Conservation (phyloP, 1,140 invertebrate species). For the Pseudomyrmex pallidus region DNA sequence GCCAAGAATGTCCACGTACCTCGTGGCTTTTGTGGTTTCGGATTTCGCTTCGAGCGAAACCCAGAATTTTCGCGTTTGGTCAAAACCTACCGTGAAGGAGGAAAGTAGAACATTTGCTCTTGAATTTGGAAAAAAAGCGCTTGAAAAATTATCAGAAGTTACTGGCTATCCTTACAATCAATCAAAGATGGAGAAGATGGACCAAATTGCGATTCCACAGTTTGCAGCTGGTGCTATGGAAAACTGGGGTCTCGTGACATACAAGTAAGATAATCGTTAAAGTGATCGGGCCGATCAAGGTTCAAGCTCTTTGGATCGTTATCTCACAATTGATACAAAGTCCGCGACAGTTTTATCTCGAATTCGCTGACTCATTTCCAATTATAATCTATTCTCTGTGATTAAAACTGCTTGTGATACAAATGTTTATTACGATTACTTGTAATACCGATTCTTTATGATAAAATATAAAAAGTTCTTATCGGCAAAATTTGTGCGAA, state of each 20-base stretch:
- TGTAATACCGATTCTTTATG: background rate
- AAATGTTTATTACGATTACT: background rate
- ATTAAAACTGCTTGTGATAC: background rate
- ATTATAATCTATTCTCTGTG: background rate
- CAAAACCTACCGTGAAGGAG: conserved; percentile 85
- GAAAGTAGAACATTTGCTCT: conserved; percentile 83
- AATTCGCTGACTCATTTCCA: background rate
- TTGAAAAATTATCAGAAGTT: conserved; percentile 71
- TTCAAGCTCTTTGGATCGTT: conserved; percentile 77
- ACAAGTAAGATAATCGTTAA: conserved; percentile 84
- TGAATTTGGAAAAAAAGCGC: conserved; percentile 71
- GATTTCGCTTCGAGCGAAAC: conserved; percentile 87
- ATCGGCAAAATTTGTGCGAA: background rate
- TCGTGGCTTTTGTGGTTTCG: conserved; percentile 90
- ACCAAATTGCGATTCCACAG: conserved; percentile 90
- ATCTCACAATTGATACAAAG: background rate
- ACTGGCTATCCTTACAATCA: conserved; percentile 57
- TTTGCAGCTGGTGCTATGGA: conserved; percentile 95
- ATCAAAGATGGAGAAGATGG: conserved; percentile 83
- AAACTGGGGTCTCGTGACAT: conserved; percentile 91
- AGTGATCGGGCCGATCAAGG: conserved; percentile 18
- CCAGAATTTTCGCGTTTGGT: conserved; percentile 78
- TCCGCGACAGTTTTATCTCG: background rate
- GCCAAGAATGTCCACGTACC: conserved; percentile 89
- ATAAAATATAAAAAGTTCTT: background rate